A percentile compares a stretch with the other conserved stretches of the same genome.
phyloP scores from a whole-genome alignment of 1,140 invertebrate species.

The Steinernema khuongi region DNA sequence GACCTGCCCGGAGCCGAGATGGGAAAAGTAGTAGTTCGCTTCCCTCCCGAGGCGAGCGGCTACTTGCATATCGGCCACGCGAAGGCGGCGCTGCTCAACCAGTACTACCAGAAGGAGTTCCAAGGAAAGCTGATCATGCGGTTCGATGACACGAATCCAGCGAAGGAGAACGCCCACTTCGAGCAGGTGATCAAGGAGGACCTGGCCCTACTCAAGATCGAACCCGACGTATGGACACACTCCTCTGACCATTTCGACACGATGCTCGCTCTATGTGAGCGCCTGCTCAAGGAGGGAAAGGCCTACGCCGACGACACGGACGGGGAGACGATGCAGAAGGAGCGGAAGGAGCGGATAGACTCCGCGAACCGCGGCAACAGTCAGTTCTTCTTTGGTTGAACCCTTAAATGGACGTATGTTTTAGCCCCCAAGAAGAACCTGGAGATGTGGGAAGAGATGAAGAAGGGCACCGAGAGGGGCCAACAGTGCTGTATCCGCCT shows the following conservation, averaged over 20 bases:
- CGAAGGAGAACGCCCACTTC: conserved; percentile 96
- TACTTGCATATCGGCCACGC: conserved; percentile 98
- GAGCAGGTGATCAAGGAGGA: conserved; percentile 93
- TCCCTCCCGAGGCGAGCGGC: conserved; percentile 96
- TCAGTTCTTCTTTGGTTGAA: conserved; percentile 60
- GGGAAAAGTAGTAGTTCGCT: conserved; percentile 87
- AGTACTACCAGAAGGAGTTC: conserved; percentile 88
- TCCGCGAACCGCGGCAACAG: conserved; percentile 79
- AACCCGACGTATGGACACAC: conserved; percentile 85
- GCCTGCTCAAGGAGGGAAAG: conserved; percentile 76
- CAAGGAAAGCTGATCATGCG: conserved; percentile 93
- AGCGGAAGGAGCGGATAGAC: conserved; percentile 80
- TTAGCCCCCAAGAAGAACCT: conserved; percentile 79
- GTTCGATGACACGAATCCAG: conserved; percentile 99
- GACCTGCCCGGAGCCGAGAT: conserved; percentile 89
- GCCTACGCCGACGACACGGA: conserved; percentile 96
- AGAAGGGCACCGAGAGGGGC: conserved; percentile 72
- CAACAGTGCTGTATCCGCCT: conserved; percentile 85
- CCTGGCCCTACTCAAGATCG: conserved; percentile 80
- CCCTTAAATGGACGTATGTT: conserved; percentile 22
- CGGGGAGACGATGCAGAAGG: conserved; percentile 83
- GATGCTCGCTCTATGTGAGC: conserved; percentile 80
- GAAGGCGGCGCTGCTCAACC: conserved; percentile 94
- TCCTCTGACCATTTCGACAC: conserved; percentile 94
- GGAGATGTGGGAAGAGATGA: conserved; percentile 89